A percentile compares a stretch with the other conserved stretches of the same genome.
Conservation (phyloP, 2,888 invertebrate species). For the Folsomia candida region DNA sequence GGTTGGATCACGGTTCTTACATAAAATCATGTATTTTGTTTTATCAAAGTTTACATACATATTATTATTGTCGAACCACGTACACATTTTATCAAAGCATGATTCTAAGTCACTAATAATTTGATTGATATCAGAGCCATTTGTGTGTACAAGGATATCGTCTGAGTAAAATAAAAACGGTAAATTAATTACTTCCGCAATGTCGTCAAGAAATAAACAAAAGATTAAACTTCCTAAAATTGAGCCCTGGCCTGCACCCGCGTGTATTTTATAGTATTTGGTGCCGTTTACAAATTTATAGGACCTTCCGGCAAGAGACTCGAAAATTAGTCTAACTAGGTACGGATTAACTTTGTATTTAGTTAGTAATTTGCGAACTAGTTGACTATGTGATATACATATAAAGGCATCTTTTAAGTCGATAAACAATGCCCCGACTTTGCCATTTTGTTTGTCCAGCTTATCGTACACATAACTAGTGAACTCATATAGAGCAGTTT, state of each 20-base stretch:
- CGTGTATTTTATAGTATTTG: background rate
- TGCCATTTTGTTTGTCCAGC: conserved; percentile 25
- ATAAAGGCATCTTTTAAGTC: conserved; percentile 50
- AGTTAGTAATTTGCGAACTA: conserved; percentile 37
- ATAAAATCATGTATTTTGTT: conserved; percentile 20
- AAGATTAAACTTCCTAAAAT: background rate
- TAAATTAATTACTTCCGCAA: conserved; percentile 5
- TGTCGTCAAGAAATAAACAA: conserved; percentile 2
- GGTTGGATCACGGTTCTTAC: conserved; percentile 11
- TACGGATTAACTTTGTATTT: conserved; percentile 17
- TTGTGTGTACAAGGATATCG: conserved; percentile 24
- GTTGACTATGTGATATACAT: conserved; percentile 35
- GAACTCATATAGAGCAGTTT: conserved; percentile 35
- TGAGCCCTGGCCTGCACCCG: background rate
- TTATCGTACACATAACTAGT: conserved; percentile 31
- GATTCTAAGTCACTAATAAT: background rate
- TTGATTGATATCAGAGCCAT: background rate
- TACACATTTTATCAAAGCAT: background rate
- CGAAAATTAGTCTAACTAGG: conserved; percentile 4
- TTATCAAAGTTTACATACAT: conserved; percentile 18
- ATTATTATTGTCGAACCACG: conserved; percentile 13
- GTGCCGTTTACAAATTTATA: background rate
- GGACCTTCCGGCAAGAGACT: conserved; percentile 5
- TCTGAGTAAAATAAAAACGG: conserved; percentile 26
- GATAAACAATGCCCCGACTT: conserved; percentile 31